Base-by-base conservation (phyloP, 2,113 vertebrate genomes). In the Campylomormyrus tamandua region DNA sequence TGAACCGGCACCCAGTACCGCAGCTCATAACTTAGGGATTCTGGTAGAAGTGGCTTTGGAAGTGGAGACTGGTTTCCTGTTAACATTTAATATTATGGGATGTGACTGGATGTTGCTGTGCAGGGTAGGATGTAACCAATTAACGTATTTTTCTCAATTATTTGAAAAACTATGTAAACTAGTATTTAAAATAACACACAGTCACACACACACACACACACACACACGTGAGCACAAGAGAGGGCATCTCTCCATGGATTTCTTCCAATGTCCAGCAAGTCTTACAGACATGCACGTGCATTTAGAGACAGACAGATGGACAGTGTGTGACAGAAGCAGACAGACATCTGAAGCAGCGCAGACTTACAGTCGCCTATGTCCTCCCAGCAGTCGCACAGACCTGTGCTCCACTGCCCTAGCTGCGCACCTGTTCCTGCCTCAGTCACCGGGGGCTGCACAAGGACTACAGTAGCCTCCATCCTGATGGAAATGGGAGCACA, bases 361-460 rank as follows among this genome's bases (percentile, higher is more conserved):
- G n/a, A 91, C 93, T 95, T 87, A 95, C 95, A 95, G 90, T 96
- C 95, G 1, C 93, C 94, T 24, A 95, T 66, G 89, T 96, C 95
- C 91, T 94, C 91, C 83, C 94, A 92, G 89, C 95, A 96, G 83
- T 95, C 95, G 90, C 94, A 95, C 90, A 96, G 92, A 24, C 95
- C 95, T 0, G 95, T 95, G 92, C 93, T 95, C 95, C 95, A 96
- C 31, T 94, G 91, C 13, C 88, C 93, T 0, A 86, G 62, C 9
- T 48, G 89, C 50, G 3, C 42, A 2, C 19, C 21, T 66, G 88
- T 87, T 86, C 87, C 85, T 8, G 94, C 94, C 89, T 83, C 88
- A 88, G 95, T 91, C 90, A 93, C 94, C 89, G 42, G 86, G 27
- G 62, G 15, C 53, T 91, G 90, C 9, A 1, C 87, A 45, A 89